A percentile compares a stretch with the other conserved stretches of the same genome.
Conservation (phyloP, 2,888 invertebrate genomes). For the Andrena hattorfiana region DNA sequence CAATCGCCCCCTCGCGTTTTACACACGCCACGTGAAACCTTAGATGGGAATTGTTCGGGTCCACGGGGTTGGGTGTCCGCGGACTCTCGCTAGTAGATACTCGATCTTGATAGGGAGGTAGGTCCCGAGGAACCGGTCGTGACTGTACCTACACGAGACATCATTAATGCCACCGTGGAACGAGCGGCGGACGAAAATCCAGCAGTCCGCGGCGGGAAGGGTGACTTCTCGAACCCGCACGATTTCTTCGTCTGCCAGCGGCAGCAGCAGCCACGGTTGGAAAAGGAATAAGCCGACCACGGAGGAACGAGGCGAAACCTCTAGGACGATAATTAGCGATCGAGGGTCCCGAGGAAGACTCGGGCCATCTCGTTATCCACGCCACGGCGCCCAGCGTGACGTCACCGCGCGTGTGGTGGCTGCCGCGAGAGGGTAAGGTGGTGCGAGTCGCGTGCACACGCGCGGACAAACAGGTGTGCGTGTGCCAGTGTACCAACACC, state of each 20-base stretch:
- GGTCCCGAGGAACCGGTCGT: constrained; percentile 80
- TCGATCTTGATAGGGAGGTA: constrained; percentile 71
- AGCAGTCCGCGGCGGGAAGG: constrained; percentile 41
- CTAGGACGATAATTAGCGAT: constrained; percentile 76
- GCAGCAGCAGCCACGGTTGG: constrained; percentile 10
- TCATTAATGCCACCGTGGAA: constrained; percentile 75
- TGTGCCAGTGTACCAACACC: constrained; percentile 6
- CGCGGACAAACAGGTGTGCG: constrained; percentile 65
- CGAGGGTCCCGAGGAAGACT: constrained; percentile 65
- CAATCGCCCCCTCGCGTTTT: constrained; percentile 13
- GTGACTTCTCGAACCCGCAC: constrained; percentile 52
- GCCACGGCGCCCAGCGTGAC: constrained; percentile 78
- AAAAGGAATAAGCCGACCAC: constrained; percentile 30
- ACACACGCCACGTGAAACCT: constrained; percentile 39
- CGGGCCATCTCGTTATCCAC: constrained; percentile 75
- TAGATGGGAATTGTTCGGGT: constrained; percentile 61
- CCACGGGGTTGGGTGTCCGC: constrained; percentile 51
- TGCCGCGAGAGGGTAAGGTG: constrained; percentile 56
- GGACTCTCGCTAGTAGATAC: constrained; percentile 55
- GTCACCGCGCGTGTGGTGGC: constrained; percentile 71
- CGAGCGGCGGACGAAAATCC: constrained; percentile 67
- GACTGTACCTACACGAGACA: constrained; percentile 75
- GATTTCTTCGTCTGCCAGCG: constrained; percentile 56
- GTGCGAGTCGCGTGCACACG: constrained; percentile 59
- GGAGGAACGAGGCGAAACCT: constrained; percentile 65